Base-by-base conservation (phyloP, 2,113 vertebrate species). In the Stercorarius parasiticus region DNA sequence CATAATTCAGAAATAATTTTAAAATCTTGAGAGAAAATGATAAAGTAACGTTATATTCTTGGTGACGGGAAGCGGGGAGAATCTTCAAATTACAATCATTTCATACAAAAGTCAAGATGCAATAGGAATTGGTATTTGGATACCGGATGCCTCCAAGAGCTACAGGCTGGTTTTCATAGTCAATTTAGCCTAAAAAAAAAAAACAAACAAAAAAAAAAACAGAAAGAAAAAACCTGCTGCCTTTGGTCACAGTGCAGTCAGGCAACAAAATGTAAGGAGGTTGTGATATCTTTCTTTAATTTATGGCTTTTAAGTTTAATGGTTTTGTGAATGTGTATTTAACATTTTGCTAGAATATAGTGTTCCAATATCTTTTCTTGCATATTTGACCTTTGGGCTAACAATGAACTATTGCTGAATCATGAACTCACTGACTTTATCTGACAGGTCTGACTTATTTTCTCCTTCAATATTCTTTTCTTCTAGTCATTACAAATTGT, bases 381-480 rank as follows among this genome's bases (percentile, higher is more conserved):
- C 80, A 74, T 61, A 43, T 94, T 74, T 96, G 92, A 82, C 92
- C 95, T 96, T 96, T 96, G 90, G 47, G 65, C 65, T 92, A 71
- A 76, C 80, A 86, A 25, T 36, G 82, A 90, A 56, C 55, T 52
- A 16, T 11, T 82, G 55, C 65, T 77, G 90, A 90, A 80, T 94
- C 87, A 82, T 67, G 61, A 80, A 88, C 87, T 85, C 40, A 1
- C 78, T 94, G 69, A 52, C 89, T 91, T 91, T 40, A 49, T 79
- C 90, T 93, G 79, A 81, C 83, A 86, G 56, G 5, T 84, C 85
- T 88, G 92, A 77, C 62, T 92, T 89, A 49, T 87, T 95, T 94
- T 93, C 82, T 88, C 52, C 72, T 87, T 69, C 83, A 56, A 26
- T 86, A 67, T 88, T 79, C 73, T 93, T 70, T 89, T 74, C 62